A percentile compares a stretch with the other conserved stretches of the same genome.
These are phyloP conservation scores for Cottus gobio DNA, from an alignment of 2,113 vertebrate species.

Conservation along the genomic window DNA sequence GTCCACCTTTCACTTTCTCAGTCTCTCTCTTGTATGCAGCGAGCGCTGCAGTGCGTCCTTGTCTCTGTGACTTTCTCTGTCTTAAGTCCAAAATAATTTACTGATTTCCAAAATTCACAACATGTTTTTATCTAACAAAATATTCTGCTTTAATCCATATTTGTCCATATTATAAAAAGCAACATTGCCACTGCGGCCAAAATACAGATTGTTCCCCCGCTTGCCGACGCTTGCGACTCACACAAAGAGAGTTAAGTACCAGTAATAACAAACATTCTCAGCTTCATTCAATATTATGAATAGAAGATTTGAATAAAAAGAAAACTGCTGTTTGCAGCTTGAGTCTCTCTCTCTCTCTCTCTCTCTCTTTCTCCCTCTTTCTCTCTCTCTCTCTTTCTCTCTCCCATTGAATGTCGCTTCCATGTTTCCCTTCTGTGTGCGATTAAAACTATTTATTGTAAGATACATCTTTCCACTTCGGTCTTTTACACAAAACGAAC, in stretches of 20 bases:
- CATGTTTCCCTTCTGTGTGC: neutral
- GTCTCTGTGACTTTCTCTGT: neutral
- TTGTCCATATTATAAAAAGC: too few species aligned
- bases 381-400: neutral
- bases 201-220: too few species aligned
- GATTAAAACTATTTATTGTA: constrained; percentile 3
- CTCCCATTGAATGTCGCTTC: neutral
- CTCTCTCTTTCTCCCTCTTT: neutral
- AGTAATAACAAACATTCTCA: neutral
- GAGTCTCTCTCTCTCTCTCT: neutral
- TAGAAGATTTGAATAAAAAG: neutral
- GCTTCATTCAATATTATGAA: neutral
- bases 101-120: neutral
- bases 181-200: too few species aligned
- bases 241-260: neutral
- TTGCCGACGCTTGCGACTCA: too few species aligned
- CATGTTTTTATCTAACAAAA: too few species aligned
- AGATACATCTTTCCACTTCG: constrained; percentile 1
- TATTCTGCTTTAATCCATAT: too few species aligned
- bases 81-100: neutral
- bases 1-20: too few species aligned
- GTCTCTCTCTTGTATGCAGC: neutral
- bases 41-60: too few species aligned
- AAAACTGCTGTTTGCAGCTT: too few species aligned
- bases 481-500: constrained; percentile 12